Evolutionary conservation across 2,113 vertebrate species (phyloP).

Genomic region (human (Homo sapiens)): DNA sequence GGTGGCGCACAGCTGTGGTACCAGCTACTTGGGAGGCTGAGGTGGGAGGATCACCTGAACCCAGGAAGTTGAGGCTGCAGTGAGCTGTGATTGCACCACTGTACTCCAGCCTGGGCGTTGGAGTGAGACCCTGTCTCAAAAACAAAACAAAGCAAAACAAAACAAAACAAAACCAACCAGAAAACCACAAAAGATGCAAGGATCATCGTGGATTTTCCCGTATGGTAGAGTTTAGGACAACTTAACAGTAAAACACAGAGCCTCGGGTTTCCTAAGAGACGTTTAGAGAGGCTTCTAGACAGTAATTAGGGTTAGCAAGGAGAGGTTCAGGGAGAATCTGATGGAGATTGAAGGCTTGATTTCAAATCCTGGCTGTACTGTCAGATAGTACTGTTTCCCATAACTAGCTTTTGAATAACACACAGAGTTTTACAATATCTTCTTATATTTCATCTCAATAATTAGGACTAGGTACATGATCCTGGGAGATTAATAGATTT

Average conservation of each 20-base stretch:
- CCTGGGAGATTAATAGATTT: background rate
- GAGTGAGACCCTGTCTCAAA: no score
- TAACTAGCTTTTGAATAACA: background rate
- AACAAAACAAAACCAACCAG: no score
- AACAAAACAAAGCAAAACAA: no score
- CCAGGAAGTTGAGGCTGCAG: no score
- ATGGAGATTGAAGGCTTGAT: background rate
- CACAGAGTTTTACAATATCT: background rate
- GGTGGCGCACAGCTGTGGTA: no score
- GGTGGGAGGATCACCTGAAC: no score
- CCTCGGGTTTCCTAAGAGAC: background rate
- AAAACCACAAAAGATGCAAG: no score
- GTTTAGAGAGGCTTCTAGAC: background rate
- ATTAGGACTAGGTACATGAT: background rate
- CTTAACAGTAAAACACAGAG: no score
- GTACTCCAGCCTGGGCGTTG: no score
- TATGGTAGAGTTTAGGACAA: rapidly evolving
- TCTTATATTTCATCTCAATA: background rate
- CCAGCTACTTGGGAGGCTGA: no score
- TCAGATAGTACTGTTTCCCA: background rate
- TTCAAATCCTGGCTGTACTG: background rate
- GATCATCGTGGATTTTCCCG: no score
- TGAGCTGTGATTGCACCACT: no score
- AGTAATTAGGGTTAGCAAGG: background rate
- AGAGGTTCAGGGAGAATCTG: background rate